Conservation (phyloP, 2,113 vertebrate genomes). For the Myxocyprinus asiaticus region DNA sequence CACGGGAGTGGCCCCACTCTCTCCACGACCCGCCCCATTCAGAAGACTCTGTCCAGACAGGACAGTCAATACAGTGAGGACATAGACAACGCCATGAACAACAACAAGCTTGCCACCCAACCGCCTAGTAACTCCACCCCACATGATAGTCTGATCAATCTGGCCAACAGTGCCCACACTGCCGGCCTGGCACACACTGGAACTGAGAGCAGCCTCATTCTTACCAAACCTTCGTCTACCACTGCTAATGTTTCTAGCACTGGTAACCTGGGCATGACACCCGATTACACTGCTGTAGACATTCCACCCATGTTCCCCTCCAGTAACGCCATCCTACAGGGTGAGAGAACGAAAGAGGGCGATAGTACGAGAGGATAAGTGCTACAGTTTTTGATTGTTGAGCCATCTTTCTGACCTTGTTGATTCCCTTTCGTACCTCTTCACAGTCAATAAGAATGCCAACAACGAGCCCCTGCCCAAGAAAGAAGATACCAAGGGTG, state of each 20-base stretch:
- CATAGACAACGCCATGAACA: conserved; percentile 89
- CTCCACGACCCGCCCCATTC: conserved; percentile 89
- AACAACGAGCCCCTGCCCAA: conserved; percentile 86
- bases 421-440: background rate
- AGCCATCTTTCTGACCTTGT: background rate
- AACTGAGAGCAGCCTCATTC: conserved; percentile 75
- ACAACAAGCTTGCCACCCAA: conserved; percentile 83
- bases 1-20: conserved; percentile 80
- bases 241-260: conserved; percentile 72
- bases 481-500: conserved; percentile 81
- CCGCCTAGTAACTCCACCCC: conserved; percentile 49
- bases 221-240: conserved; percentile 73
- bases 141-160: conserved; percentile 55
- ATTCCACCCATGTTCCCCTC: conserved; percentile 83
- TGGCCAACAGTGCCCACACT: conserved; percentile 66
- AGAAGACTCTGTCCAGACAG: conserved; percentile 83
- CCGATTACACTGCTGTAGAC: conserved; percentile 84
- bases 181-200: conserved; percentile 59
- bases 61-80: conserved; percentile 83
- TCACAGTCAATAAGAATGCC: conserved; percentile 89
- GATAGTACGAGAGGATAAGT: background rate
- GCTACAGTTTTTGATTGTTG: background rate
- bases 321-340: conserved; percentile 84
- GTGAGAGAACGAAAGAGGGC: conserved; percentile 57
- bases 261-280: conserved; percentile 57